A percentile compares a stretch with the other conserved stretches of the same genome.
These are phyloP conservation scores for Deilephila elpenor DNA, from an alignment of 2,888 invertebrate genomes.

Conservation along the genomic window DNA sequence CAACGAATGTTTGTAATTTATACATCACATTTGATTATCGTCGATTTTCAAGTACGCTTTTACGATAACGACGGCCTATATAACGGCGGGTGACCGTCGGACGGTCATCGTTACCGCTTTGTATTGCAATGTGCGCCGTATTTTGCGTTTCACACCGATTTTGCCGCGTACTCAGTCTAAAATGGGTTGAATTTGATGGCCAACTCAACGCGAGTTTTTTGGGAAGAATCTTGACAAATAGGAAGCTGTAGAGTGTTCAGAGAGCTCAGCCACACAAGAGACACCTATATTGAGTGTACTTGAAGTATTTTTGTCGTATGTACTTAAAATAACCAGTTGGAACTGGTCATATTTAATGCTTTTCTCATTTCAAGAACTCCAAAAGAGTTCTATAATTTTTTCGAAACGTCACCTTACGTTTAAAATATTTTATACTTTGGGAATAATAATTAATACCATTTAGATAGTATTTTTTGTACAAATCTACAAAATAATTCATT, in stretches of 20 bases:
- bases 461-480: not conserved
- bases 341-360: constrained; percentile 3
- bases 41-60: constrained; percentile 63
- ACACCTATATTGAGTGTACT: constrained; percentile 15
- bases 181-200: constrained; percentile 66
- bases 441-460: not conserved
- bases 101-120: constrained; percentile 67
- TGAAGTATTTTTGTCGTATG: not conserved
- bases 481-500: constrained; percentile 32
- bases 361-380: not conserved
- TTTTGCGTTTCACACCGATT: constrained; percentile 46
- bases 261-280: not conserved
- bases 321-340: constrained; percentile 1
- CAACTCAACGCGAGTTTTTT: constrained; percentile 4
- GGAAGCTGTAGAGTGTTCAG: not conserved
- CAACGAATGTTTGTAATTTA: constrained; percentile 33
- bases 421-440: not conserved
- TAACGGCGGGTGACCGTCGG: constrained; percentile 70
- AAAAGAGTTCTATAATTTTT: not conserved
- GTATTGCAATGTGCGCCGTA: constrained; percentile 65
- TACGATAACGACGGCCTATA: constrained; percentile 76
- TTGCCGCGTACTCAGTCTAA: constrained; percentile 51
- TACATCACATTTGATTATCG: constrained; percentile 62
- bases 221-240: constrained; percentile 11
- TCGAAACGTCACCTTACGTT: not conserved